Conservation (phyloP, 2,113 vertebrate genomes). For the Vulpes lagopus region DNA sequence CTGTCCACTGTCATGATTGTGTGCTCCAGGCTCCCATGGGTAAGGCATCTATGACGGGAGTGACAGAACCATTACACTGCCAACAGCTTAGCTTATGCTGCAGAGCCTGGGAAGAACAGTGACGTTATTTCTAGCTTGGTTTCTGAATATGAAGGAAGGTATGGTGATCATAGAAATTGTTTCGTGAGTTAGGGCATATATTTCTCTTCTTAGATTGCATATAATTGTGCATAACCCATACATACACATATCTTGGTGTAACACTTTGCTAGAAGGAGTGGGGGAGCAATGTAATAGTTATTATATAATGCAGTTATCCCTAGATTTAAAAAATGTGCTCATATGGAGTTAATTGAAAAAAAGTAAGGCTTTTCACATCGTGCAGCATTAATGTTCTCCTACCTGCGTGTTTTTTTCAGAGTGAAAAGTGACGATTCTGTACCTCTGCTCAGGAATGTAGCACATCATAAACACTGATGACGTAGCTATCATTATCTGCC, state of each 20-base stretch:
- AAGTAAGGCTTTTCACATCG: neutral
- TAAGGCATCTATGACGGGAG: neutral
- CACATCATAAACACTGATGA: neutral
- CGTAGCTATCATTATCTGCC: neutral
- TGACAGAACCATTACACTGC: neutral
- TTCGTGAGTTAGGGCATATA: neutral
- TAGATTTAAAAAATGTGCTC: neutral
- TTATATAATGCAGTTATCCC: neutral
- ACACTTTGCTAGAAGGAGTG: neutral
- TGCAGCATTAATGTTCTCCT: neutral
- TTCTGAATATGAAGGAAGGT: conserved; percentile 43
- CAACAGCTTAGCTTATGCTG: neutral
- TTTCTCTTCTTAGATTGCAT: neutral
- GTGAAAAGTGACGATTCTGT: neutral
- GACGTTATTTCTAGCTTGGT: neutral
- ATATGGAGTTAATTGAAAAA: neutral
- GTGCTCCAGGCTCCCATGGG: neutral
- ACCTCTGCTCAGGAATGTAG: neutral
- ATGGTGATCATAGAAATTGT: neutral
- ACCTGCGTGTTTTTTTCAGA: neutral
- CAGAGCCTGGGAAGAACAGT: neutral
- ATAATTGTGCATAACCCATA: neutral
- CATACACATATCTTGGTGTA: neutral
- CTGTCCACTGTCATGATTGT: neutral
- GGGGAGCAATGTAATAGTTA: neutral